Evolutionary conservation across 2,888 invertebrate species (phyloP), one percentile per base, ranked within the genome.

Genomic region (Chymomyza amoena): DNA sequence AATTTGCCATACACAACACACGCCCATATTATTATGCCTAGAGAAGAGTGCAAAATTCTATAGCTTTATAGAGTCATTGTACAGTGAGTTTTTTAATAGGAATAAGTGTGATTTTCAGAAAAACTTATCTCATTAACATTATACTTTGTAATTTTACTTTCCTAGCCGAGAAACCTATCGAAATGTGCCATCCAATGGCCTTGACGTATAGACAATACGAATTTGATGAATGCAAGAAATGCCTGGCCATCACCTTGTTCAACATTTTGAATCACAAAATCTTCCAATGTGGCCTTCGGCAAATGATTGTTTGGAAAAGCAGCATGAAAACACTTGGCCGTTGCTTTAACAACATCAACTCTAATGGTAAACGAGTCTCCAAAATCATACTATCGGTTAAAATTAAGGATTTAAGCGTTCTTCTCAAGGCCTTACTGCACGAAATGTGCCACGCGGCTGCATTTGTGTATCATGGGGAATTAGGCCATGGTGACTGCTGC

Each of bases 381-480:
- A 61, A 64, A 5, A 75, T 84, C 28, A 15, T 80, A 1, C 50
- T 83, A 1, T 75, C 64, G 68, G 36, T 66, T 15, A 60, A 70
- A 1, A 73, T 86, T 0, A 70, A 65, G 1, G 63, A 69, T 1
- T 25, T 78, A 0, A 54, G 52, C 2, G 28, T 62, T 5, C 20
- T 84, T 28, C 64, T 84, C 4, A 75, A 76, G n/a, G 64, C 73
- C 0, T 28, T 84, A 6, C 50, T 84, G 7, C 84, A 87, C 18
- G 84, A 84, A 50, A 87, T 84, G 84, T 86, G 87, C 50, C 84
- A 84, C 65, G 84, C 75, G 25, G 87, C 87, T 9, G 84, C 84
- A 16, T 87, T 78, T 52, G 50, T 75, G 0, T 84, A 69, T 7
- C 72, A 84, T 18, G 72, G 78, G 1, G 84, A 84, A 25, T 66